Percentiles rank a stretch among this genome's conserved stretches.
These are phyloP conservation scores for Schizopygopsis malacanthus DNA, from an alignment of 2,797 vertebrate genomes.

Conservation along the genomic window DNA sequence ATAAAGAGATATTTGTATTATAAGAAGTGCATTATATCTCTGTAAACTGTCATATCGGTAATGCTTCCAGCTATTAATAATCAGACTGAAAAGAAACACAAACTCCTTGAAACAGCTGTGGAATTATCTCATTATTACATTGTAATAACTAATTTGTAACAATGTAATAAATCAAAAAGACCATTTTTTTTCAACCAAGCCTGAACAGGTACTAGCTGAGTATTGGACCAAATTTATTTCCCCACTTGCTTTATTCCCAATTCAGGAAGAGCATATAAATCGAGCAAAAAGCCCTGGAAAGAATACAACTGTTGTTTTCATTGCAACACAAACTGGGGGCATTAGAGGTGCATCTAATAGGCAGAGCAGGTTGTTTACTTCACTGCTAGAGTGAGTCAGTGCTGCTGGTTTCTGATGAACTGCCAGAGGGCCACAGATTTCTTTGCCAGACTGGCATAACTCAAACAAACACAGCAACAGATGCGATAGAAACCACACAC, in stretches of 20 bases:
- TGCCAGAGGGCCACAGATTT: conserved; percentile 58
- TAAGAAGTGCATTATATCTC: background rate
- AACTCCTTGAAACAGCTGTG: background rate
- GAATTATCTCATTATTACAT: conserved; percentile 2
- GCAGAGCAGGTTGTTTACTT: conserved; percentile 52
- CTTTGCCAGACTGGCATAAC: conserved; percentile 57
- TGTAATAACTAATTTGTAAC: conserved; percentile 25
- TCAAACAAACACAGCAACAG: conserved; percentile 53
- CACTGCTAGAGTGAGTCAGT: conserved; percentile 40
- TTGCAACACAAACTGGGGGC: conserved; percentile 31
- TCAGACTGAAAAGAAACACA: background rate
- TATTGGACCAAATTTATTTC: background rate
- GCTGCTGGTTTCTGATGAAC: conserved; percentile 45
- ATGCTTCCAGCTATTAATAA: background rate
- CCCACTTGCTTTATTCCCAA: background rate
- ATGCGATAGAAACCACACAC: conserved; percentile 51
- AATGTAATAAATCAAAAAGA: conserved; percentile 4
- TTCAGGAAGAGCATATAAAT: background rate
- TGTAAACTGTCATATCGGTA: background rate
- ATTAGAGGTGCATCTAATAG: conserved; percentile 46
- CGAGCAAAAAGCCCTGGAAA: background rate
- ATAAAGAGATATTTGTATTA: background rate
- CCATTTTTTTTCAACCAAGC: background rate
- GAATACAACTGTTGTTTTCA: background rate
- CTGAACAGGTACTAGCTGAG: background rate